Evolutionary conservation across 2,888 invertebrate species (phyloP), one percentile per base, ranked within the genome.

Genomic region (Endomychus coccineus): DNA sequence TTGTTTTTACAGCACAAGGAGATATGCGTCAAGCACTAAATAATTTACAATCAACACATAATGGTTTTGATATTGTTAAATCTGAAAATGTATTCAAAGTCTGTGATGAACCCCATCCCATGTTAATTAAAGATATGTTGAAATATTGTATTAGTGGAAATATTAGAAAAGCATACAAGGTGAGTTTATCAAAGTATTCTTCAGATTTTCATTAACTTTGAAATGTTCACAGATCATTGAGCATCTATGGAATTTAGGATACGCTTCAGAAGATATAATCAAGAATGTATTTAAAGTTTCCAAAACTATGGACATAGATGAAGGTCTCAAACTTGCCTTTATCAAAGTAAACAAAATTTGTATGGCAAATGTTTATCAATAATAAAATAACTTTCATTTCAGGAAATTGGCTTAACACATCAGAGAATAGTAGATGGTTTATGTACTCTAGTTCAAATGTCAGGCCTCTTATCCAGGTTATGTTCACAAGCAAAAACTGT

Each of bases 61-160:
- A 94, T 62, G 92, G 91, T 5, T 96, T 92, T 67, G 84, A 82
- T 1, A 80, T 83, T 55, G 84, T 99, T n/a, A 88, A 82, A 48
- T 80, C 87, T 31, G 84, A 86, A 49, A 90, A 95, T 70, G 98
- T 98, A 12, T 97, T 96, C 63, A 95, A 94, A 75, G 95, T 97
- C 6, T 99, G 98, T 63, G 98, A 99, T 65, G 97, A 98, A 66
- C 98, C 98, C 0, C 97, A 97, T 70, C 98, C 98, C 0, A 74
- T 94, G 61, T 68, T 94, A 2, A 82, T 98, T 30, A 84, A 87
- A 63, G 80, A 83, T 54, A 95, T 97, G 94, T 69, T 98, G 29
- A 78, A 83, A 45, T 74, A 79, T 50, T 97, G 97, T 66, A 68
- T 76, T 1, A 69, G 77, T 34, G 83, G 83, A 24, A 83, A 94